Evolutionary conservation across 1,140 invertebrate genomes (phyloP).

Genomic region (Muscidifurax raptorellus): DNA sequence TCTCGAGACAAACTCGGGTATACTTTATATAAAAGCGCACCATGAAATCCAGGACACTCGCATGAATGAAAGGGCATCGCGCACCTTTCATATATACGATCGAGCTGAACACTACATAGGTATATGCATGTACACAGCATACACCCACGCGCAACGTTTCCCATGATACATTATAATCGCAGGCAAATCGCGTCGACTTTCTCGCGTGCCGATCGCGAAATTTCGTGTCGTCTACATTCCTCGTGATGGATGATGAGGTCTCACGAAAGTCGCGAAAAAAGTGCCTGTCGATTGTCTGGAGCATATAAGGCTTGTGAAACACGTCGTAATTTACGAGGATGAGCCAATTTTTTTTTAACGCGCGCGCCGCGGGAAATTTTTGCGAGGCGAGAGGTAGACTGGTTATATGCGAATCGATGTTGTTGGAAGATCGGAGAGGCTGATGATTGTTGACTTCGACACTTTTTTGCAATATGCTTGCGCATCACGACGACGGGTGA

Average conservation of each 20-base stretch:
- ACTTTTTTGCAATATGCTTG: no score
- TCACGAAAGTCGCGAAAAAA: not conserved
- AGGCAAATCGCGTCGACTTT: constrained; percentile 29
- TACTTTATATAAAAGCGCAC: not conserved
- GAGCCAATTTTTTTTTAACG: constrained; percentile 7
- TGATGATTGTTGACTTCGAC: no score
- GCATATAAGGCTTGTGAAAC: constrained; percentile 5
- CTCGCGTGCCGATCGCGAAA: constrained; percentile 17
- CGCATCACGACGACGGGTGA: no score
- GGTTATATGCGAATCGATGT: not conserved
- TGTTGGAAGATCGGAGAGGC: not conserved
- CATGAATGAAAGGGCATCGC: not conserved
- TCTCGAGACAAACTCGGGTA: not conserved
- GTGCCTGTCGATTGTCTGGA: not conserved
- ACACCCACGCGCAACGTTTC: not conserved
- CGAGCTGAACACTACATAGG: not conserved
- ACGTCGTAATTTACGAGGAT: constrained; percentile 10
- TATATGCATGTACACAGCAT: no score
- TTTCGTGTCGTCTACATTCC: not conserved
- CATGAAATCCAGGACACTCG: constrained; percentile 14
- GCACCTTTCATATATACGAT: constrained; percentile 26
- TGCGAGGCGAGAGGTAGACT: not conserved
- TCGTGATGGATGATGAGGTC: not conserved
- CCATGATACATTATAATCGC: constrained; percentile 17
- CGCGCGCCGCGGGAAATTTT: not conserved